Percentiles rank a stretch among this genome's conserved stretches.
phyloP scores from a whole-genome alignment of 2,797 vertebrate genomes.

The Sebastes oblongus region DNA sequence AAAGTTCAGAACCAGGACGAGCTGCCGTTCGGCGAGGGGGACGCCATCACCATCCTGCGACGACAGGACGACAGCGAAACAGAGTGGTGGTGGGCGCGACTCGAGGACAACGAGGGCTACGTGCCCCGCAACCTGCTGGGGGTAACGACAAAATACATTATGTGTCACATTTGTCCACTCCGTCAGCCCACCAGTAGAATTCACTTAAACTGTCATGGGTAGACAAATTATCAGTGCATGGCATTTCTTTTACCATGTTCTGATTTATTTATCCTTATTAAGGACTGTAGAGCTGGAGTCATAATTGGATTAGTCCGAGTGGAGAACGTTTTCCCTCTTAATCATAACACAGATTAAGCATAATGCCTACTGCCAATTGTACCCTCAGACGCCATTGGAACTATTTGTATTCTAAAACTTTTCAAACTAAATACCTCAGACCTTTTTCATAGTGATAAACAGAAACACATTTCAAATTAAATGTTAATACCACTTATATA shows the following conservation, averaged over 20 bases:
- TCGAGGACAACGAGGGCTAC: slow-evolving; percentile 94
- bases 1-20: slow-evolving; percentile 92
- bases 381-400: too few relatives aligned
- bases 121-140: slow-evolving; percentile 91
- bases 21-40: slow-evolving; percentile 92
- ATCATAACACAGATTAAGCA: too few relatives aligned
- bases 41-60: slow-evolving; percentile 90
- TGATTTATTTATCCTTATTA: not conserved
- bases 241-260: not conserved
- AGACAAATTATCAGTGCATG: too few relatives aligned
- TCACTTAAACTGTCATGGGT: not conserved
- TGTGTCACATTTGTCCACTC: not conserved
- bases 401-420: not conserved
- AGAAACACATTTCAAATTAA: too few relatives aligned
- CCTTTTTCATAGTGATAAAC: too few relatives aligned
- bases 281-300: too few relatives aligned
- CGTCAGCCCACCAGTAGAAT: not conserved
- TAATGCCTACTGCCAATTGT: too few relatives aligned
- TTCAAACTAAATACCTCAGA: not conserved
- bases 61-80: slow-evolving; percentile 94
- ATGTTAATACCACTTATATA: too few relatives aligned
- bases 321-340: too few relatives aligned
- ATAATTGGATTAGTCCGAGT: too few relatives aligned
- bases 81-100: slow-evolving; percentile 98
- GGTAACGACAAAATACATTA: slow-evolving; percentile 38